Evolutionary conservation across 2,113 vertebrate species (phyloP).

Genomic region (Apodemus speciosus): DNA sequence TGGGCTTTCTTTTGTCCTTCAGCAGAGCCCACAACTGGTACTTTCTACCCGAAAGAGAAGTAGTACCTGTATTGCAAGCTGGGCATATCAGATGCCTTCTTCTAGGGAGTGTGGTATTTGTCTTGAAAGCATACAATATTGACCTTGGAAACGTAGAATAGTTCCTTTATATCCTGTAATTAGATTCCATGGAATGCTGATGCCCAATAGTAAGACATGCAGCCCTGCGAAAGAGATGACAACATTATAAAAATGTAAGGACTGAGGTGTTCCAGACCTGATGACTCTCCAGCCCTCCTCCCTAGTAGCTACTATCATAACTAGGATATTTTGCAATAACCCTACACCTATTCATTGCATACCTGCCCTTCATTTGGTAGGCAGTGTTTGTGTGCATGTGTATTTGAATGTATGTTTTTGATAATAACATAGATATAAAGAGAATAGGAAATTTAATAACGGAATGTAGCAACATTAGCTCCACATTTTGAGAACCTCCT

Average conservation of each 20-base stretch:
- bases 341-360: too few species aligned
- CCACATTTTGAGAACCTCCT: not conserved
- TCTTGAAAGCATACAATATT: not conserved
- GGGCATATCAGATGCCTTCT: not conserved
- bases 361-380: not conserved
- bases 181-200: not conserved
- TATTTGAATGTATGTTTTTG: too few species aligned
- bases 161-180: not conserved
- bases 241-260: not conserved
- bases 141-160: not conserved
- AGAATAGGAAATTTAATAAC: not conserved
- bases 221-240: not conserved
- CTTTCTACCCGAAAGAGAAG: not conserved
- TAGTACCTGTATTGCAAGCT: not conserved
- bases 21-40: too few species aligned
- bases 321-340: accelerated
- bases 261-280: too few species aligned
- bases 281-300: not conserved
- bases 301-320: not conserved
- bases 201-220: not conserved
- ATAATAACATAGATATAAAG: not conserved
- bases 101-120: not conserved
- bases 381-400: not conserved
- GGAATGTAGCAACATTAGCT: not conserved
- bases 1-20: not conserved